Evolutionary conservation across 2,888 invertebrate species (phyloP), one percentile per base, ranked within the genome.

Genomic region (Caenorhabditis doughertyi): DNA sequence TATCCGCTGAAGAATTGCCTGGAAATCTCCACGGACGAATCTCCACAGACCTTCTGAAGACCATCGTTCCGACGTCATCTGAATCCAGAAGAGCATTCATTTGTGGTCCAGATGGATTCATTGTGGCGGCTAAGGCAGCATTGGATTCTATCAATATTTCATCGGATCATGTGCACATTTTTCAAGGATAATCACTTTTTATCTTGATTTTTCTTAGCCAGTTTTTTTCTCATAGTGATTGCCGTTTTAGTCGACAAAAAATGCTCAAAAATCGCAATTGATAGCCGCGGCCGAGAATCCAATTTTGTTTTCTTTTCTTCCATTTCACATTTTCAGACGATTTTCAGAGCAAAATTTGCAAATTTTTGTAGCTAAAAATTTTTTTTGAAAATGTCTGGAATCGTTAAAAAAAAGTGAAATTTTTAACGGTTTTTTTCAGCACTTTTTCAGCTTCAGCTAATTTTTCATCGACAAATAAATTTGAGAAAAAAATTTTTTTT

Each of bases 51-150:
- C 77, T 79, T 55, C 58, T 79, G 16, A 62, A 62, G 1, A 23
- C 42, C n/a, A 58, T 79, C 13, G 44, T 68, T n/a, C 13, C 60
- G 13, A 51, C 39, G 39, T 49, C 73, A 18, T 56, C 58, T 2
- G 70, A 29, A 29, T 16, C 60, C 2, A 44, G 56, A 55, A 18
- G 73, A 49, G 79, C 79, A 7, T 83, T 83, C 64, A 71, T 83
- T 56, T 83, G 83, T 58, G 83, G 83, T 2, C 83, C 83, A 1
- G 79, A 83, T 32, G 83, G 83, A 7, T 83, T 83, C 49, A 65
- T 71, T 35, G 27, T 65, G 23, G 74, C 73, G 2, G 79, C 83
- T 0, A 83, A 83, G 49, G 32, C 29, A 47, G 76, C 72, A 0
- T 44, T 82, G 13, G 82, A 82, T 18, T 18, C 51, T 4, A 13